Percentiles rank a stretch among this genome's conserved stretches.
These are phyloP conservation scores for Centropristis striata DNA, from an alignment of 2,113 vertebrate genomes.

Conservation along the genomic window DNA sequence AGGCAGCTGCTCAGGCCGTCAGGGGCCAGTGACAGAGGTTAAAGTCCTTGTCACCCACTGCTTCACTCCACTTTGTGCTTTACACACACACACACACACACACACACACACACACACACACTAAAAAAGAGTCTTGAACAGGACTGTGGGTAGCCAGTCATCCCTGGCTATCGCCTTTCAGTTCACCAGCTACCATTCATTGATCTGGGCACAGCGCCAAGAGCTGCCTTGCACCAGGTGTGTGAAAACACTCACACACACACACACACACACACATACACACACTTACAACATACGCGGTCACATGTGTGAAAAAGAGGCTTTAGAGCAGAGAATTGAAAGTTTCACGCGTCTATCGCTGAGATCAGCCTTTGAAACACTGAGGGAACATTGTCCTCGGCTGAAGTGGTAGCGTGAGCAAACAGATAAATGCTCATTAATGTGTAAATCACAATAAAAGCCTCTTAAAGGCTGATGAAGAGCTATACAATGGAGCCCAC, in stretches of 20 bases:
- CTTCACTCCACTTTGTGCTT: constrained; percentile 32
- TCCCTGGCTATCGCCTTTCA: constrained; percentile 60
- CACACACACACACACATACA: constrained; percentile 22
- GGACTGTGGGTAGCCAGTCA: constrained; percentile 63
- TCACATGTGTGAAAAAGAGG: constrained; percentile 32
- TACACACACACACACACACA: constrained; percentile 32
- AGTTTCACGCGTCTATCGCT: constrained; percentile 37
- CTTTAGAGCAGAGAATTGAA: constrained; percentile 14
- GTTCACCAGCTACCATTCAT: constrained; percentile 63
- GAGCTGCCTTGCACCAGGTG: constrained; percentile 54
- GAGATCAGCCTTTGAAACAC: constrained; percentile 34
- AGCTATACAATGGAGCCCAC: constrained; percentile 70
- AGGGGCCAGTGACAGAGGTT: constrained; percentile 68
- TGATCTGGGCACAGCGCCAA: constrained; percentile 70
- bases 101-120: constrained; percentile 15
- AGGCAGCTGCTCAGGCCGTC: constrained; percentile 60
- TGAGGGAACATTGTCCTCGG: constrained; percentile 51
- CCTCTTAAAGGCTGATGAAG: constrained; percentile 80
- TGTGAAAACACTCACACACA: constrained; percentile 4
- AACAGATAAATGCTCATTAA: constrained; percentile 81
- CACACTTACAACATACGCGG: background rate
- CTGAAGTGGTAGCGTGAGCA: constrained; percentile 72
- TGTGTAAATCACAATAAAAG: constrained; percentile 83
- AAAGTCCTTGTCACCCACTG: constrained; percentile 69
- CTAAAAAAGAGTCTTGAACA: constrained; percentile 46